These are phyloP conservation scores for Sebastes cheni DNA, from an alignment of 2,797 vertebrate genomes.

Conservation along the genomic window DNA sequence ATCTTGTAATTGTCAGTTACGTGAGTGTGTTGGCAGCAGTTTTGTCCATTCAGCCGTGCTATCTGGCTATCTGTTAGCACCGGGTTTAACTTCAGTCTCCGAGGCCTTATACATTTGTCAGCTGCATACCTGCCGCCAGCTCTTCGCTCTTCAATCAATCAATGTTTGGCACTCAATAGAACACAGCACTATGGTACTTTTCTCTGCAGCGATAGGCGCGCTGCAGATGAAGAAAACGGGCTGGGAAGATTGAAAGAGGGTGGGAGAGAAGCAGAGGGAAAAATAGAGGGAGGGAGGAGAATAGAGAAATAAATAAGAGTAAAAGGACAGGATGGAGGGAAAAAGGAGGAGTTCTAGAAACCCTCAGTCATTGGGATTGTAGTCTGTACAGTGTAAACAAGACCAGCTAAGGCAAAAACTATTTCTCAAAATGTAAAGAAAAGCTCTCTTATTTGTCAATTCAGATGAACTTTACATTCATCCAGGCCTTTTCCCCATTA, in stretches of 20 bases:
- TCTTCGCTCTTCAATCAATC: slow-evolving; percentile 65
- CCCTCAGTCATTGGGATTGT: neutral
- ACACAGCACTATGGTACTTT: slow-evolving; percentile 28
- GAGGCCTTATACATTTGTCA: slow-evolving; percentile 48
- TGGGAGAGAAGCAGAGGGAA: neutral
- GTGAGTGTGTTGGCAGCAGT: slow-evolving; percentile 14
- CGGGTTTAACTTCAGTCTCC: slow-evolving; percentile 44
- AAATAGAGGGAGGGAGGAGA: neutral
- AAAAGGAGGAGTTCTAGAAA: neutral
- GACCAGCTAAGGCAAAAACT: neutral
- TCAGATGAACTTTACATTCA: neutral
- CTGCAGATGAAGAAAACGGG: slow-evolving; percentile 12
- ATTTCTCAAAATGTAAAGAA: neutral
- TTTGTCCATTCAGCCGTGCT: slow-evolving; percentile 18
- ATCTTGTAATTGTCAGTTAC: slow-evolving; percentile 6
- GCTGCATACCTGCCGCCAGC: slow-evolving; percentile 50
- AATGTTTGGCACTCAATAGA: slow-evolving; percentile 61
- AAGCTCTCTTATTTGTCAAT: neutral
- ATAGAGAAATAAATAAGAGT: neutral
- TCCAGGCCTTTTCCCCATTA: neutral
- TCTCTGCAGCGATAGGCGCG: slow-evolving; percentile 35
- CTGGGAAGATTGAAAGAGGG: neutral
- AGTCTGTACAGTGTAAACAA: neutral
- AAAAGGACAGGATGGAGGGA: neutral
- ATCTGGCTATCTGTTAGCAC: slow-evolving; percentile 40